Evolutionary conservation across 1,140 invertebrate species (phyloP), one percentile per base, ranked within the genome.

Genomic region (Stenopsyche tienmushanensis): DNA sequence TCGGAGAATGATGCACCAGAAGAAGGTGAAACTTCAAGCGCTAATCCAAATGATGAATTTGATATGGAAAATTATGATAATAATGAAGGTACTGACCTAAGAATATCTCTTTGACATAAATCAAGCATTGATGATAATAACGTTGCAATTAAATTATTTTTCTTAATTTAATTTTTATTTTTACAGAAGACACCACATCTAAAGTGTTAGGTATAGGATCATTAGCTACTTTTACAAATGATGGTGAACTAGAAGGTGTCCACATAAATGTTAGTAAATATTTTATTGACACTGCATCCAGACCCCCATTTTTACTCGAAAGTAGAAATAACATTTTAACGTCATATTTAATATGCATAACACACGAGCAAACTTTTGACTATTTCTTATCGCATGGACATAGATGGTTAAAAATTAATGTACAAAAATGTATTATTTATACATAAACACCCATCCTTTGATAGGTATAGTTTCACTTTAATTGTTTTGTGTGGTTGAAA

Each of bases 21-120:
- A 55, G 67, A 73, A 3, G 65, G 71, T 20, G 42, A 72, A 3
- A 73, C 74, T 68, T 74, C 77, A 41, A 76, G 78, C 1, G 72
- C 75, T 39, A 74, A 84, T 74, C 80, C 79, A 0, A 77, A 83
- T 71, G 87, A 90, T 77, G 88, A 90, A 75, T 91, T 89, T 74
- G 78, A 88, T 71, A 86, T 93, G 72, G 84, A 87, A 65, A 83
- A 88, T 64, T 92, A 91, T 73, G 80, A 81, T 72, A 85, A 90
- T 73, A 81, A 90, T 62, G 87, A 90, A 74, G 78, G 84, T 82
- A 80, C 77, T 83, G 72, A 71, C 68, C 68, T 60, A 57, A 69
- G 63, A 15, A 71, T 77, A 2, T 74, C n/a, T n/a, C n/a, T n/a
- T n/a, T n/a, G n/a, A n/a, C n/a, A n/a, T n/a, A n/a, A n/a, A n/a